Evolutionary conservation across 2,113 vertebrate species (phyloP).

Genomic region (Cyphotilapia sp.): DNA sequence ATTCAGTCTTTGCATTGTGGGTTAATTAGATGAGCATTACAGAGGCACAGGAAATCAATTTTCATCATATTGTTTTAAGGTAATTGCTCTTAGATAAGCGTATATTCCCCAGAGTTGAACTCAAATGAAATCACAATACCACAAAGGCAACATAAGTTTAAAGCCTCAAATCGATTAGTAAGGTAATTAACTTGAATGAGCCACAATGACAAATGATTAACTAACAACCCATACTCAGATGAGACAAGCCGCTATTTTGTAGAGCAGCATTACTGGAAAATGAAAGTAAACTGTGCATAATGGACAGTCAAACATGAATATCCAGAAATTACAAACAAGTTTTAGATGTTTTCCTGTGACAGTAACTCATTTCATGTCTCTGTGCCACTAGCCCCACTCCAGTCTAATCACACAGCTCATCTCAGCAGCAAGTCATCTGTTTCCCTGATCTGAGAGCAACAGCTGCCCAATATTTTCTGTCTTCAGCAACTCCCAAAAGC

Average conservation of each 20-base stretch:
- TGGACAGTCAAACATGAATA: neutral
- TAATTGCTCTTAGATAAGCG: slow-evolving; percentile 40
- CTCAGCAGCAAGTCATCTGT: neutral
- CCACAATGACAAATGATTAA: slow-evolving; percentile 9
- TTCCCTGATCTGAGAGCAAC: neutral
- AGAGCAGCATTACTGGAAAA: neutral
- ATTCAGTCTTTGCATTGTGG: neutral
- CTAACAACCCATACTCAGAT: slow-evolving; percentile 2
- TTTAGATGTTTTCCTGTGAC: neutral
- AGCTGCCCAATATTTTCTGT: neutral
- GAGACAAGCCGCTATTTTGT: neutral
- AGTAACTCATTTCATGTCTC: neutral
- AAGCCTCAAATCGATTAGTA: slow-evolving; percentile 51
- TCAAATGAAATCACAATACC: slow-evolving; percentile 25
- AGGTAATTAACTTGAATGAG: slow-evolving; percentile 51
- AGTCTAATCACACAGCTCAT: neutral
- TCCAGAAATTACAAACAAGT: neutral
- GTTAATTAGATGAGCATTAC: slow-evolving; percentile 7
- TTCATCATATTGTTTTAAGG: slow-evolving; percentile 22
- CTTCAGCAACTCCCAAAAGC: neutral
- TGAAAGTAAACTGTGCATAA: neutral
- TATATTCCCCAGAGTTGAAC: slow-evolving; percentile 21
- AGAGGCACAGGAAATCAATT: slow-evolving; percentile 29
- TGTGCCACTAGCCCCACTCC: neutral
- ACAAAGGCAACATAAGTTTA: slow-evolving; percentile 44